Percentiles rank a stretch among this genome's conserved stretches.
Evolutionary conservation across 2,797 vertebrate species (phyloP).

Genomic region (Harpagifer antarcticus): DNA sequence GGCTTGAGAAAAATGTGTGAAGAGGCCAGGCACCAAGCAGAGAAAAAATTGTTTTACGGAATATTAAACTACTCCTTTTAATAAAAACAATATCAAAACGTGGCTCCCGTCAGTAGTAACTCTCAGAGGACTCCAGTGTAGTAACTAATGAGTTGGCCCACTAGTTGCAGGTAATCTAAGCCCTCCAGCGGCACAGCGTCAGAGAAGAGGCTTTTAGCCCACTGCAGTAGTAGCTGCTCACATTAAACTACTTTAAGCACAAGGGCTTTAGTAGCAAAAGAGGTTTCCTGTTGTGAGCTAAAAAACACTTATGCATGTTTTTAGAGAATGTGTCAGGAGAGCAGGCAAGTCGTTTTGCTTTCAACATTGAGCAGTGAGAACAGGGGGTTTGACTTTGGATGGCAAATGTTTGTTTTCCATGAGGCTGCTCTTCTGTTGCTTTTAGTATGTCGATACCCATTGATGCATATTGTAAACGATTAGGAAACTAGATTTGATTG

Average conservation of each 20-base stretch:
- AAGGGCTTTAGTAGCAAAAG: slow-evolving; percentile 23
- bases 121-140: slow-evolving; percentile 13
- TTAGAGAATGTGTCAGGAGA: slow-evolving; percentile 10
- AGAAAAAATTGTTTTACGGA: not conserved
- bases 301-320: slow-evolving; percentile 41
- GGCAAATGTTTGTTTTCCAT: slow-evolving; percentile 4
- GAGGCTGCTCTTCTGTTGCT: slow-evolving; percentile 6
- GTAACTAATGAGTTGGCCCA: slow-evolving; percentile 35
- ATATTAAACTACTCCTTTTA: too few relatives aligned
- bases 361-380: not conserved
- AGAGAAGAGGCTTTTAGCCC: slow-evolving; percentile 52
- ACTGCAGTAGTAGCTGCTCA: slow-evolving; percentile 29
- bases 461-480: not conserved
- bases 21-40: not conserved
- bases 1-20: not conserved
- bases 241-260: slow-evolving; percentile 56
- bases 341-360: slow-evolving; percentile 21
- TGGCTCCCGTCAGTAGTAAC: not conserved
- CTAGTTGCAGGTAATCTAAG: slow-evolving; percentile 30
- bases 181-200: slow-evolving; percentile 22
- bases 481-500: not conserved
- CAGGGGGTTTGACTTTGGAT: slow-evolving; percentile 3
- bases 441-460: slow-evolving; percentile 7
- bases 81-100: too few relatives aligned
- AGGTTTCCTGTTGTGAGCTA: slow-evolving; percentile 33